phyloP scores from a whole-genome alignment of 1,140 invertebrate species.

The Brachionus sp. region DNA sequence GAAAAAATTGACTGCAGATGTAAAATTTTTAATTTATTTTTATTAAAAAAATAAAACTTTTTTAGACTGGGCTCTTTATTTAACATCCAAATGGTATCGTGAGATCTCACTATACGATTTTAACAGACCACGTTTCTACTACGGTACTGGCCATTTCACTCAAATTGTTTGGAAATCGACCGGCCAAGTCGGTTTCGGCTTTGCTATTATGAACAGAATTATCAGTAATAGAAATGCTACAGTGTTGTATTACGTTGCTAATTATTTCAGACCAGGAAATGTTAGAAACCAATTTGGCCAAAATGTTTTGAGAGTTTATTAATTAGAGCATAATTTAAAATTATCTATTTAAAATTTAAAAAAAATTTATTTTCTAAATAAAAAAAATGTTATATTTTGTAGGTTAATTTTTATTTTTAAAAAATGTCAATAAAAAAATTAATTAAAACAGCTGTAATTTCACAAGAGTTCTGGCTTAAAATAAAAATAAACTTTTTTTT shows the following conservation, averaged over 20 bases:
- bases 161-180: slow-evolving; percentile 29
- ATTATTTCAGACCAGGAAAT: slow-evolving; percentile 4
- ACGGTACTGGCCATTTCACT: slow-evolving; percentile 23
- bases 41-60: not conserved
- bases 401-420: not conserved
- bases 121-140: not conserved
- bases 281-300: not conserved
- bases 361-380: not conserved
- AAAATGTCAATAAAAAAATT: not conserved
- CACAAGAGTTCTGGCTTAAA: not conserved
- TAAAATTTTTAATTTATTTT: not conserved
- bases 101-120: not conserved
- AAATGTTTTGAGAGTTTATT: not conserved
- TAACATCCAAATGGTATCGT: not conserved
- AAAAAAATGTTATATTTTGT: not conserved
- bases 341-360: not conserved
- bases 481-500: not conserved
- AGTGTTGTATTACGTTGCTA: not conserved
- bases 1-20: not conserved
- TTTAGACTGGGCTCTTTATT: not conserved
- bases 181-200: not conserved
- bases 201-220: not conserved
- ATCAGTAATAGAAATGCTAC: not conserved
- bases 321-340: not conserved
- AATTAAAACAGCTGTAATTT: not conserved